These are phyloP conservation scores for Crocidura indochinensis DNA, from an alignment of 2,797 vertebrate genomes.

Conservation along the genomic window DNA sequence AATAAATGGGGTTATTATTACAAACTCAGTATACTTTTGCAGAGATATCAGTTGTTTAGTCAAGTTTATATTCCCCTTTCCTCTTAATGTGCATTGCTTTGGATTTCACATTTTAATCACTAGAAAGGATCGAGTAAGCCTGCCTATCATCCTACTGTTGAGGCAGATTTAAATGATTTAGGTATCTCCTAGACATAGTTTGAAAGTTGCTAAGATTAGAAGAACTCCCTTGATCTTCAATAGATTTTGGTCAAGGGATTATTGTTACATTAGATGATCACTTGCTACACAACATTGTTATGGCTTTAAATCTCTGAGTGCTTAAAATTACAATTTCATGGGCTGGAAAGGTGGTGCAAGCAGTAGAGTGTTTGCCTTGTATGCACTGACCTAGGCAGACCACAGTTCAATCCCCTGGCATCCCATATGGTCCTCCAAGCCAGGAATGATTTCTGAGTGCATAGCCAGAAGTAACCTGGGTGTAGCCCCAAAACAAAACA, in stretches of 20 bases:
- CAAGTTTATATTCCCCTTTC: neutral
- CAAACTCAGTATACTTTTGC: neutral
- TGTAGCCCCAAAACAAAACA: too few species aligned
- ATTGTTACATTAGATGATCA: neutral
- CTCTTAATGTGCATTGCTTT: neutral
- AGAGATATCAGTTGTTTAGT: neutral
- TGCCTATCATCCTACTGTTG: neutral
- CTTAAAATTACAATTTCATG: constrained; percentile 1
- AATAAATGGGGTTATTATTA: neutral
- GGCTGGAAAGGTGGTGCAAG: too few species aligned
- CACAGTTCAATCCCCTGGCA: too few species aligned
- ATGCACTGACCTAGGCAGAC: too few species aligned
- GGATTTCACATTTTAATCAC: neutral
- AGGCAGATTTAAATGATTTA: neutral
- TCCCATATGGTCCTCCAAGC: too few species aligned
- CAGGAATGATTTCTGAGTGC: too few species aligned
- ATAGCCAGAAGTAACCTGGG: too few species aligned
- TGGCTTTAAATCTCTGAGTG: constrained; percentile 1
- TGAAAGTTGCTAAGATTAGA: neutral
- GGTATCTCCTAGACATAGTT: neutral
- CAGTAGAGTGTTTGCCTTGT: too few species aligned
- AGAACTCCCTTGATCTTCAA: neutral
- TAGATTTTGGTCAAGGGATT: neutral
- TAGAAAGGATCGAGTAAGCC: neutral
- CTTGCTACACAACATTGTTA: neutral